Base-by-base conservation (phyloP, 2,797 vertebrate species). In the Oreortyx pictus region DNA sequence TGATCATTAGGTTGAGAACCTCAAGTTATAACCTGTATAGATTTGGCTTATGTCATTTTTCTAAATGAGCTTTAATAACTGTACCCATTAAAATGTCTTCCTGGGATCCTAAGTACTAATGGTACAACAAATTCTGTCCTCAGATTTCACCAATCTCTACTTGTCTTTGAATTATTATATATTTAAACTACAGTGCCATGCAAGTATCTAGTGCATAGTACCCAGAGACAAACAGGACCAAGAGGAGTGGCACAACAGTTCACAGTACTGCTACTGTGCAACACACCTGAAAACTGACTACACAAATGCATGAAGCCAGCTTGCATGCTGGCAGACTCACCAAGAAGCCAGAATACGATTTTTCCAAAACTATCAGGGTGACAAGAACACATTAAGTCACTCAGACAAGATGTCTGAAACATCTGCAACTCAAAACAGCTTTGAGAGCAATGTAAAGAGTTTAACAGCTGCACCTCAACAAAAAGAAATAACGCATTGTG, bases 11-110 rank as follows among this genome's bases (percentile, higher is more conserved):
- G 25, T 15, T 74, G 44, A 91, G 35, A 90, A 68, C 14, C 29
- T 64, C 23, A 82, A 86, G 23, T 78, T 62, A 78, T 20, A 81
- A 76, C 16, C 56, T 39, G 44, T 46, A 71, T 6, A 35, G 68
- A 49, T 71, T 44, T 39, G 41, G 37, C 71, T 90, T 71, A 67
- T 47, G n/a, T 62, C 6, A 83, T 59, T 90, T 87, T 89, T 82
- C 70, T 92, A 92, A 90, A 60, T 80, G 75, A 83, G 37, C 61
- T 93, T 59, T 75, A 92, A 85, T 59, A 94, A 84, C 90, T 67
- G 57, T 80, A 87, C 65, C 37, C 68, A 93, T 90, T 74, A 82
- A 64, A 54, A 31, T 49, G 61, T 46, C 57, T 87, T 80, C 71
- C 67, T 71, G 44, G 52, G 68, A 87, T 74, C 88, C n/a, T 22